phyloP scores from a whole-genome alignment of 2,888 invertebrate species.

The Agrotis segetum region DNA sequence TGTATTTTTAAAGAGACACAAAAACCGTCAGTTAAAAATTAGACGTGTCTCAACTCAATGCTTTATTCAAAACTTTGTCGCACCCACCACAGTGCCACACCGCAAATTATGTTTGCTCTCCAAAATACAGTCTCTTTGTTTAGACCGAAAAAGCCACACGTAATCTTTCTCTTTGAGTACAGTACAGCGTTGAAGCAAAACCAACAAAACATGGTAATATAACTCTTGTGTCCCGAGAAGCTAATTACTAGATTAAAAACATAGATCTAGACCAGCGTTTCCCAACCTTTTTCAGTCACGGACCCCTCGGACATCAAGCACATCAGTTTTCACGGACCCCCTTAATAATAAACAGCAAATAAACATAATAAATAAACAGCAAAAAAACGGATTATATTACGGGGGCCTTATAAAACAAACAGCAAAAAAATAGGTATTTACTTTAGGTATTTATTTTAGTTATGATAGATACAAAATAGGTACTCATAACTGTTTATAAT shows the following conservation, averaged over 20 bases:
- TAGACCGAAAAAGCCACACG: conserved; percentile 25
- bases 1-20: no score
- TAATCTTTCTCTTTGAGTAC: conserved; percentile 44
- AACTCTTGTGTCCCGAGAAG: conserved; percentile 61
- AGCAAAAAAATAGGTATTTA: no score
- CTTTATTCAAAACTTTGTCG: conserved; percentile 19
- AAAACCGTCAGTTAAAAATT: not conserved
- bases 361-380: no score
- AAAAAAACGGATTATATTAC: no score
- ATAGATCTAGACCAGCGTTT: conserved; percentile 68
- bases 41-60: not conserved
- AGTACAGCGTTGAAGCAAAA: conserved; percentile 33
- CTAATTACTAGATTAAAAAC: conserved; percentile 77
- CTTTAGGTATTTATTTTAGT: no score
- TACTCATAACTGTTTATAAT: no score
- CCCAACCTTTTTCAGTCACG: no score
- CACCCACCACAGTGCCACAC: not conserved
- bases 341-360: no score
- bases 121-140: conserved; percentile 41
- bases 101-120: conserved; percentile 39
- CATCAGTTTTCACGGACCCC: no score
- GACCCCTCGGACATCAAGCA: no score
- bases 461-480: no score
- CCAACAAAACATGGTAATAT: conserved; percentile 53
- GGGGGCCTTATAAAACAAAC: no score